Conservation (phyloP, 2,113 vertebrate species). For the Equus przewalskii region DNA sequence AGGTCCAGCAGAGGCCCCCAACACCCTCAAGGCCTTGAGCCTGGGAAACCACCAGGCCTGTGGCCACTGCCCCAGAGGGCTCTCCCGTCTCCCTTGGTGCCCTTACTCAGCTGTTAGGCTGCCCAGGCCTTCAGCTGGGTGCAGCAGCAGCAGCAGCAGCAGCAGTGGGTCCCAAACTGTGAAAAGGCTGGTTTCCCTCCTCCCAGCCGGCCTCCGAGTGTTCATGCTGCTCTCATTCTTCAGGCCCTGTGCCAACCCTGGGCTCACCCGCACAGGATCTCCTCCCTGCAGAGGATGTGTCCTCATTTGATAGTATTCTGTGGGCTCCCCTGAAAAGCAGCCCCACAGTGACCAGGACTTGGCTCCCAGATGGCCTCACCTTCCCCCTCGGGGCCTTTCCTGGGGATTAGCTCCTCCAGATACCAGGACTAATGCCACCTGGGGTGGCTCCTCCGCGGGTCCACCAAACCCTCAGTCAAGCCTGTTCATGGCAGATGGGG, state of each 20-base stretch:
- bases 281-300: not conserved
- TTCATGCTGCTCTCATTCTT: not conserved
- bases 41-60: not conserved
- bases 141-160: not conserved
- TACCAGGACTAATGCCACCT: not conserved
- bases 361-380: not conserved
- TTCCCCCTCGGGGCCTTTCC: not conserved
- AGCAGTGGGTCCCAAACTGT: rapidly evolving
- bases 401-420: not conserved
- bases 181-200: not conserved
- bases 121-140: not conserved
- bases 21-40: not conserved
- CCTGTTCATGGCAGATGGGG: not conserved
- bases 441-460: not conserved
- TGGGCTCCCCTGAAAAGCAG: not conserved
- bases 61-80: not conserved
- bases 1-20: no score
- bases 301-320: not conserved
- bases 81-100: not conserved
- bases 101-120: not conserved
- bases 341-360: not conserved
- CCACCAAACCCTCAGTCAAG: not conserved
- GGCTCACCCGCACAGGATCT: not conserved
- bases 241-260: not conserved
- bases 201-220: not conserved